phyloP scores from a whole-genome alignment of 2,888 invertebrate species.

The Microctonus aethiopoides region DNA sequence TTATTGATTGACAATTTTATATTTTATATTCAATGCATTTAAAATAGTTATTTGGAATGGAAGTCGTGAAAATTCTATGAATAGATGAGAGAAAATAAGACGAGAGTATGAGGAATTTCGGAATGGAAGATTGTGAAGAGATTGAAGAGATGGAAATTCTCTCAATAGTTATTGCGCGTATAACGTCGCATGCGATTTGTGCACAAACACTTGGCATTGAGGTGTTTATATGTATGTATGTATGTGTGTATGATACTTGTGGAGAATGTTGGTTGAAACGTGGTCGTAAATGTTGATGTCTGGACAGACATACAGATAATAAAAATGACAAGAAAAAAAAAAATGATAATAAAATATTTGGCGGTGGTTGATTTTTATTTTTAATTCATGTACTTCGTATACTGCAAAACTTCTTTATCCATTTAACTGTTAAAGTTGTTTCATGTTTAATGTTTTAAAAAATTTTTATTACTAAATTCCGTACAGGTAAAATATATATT shows the following conservation, averaged over 20 bases:
- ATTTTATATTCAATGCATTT: not conserved
- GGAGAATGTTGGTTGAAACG: not conserved
- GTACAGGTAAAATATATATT: too few species aligned
- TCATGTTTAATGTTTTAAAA: not conserved
- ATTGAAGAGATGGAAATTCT: constrained; percentile 9
- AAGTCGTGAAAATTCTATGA: not conserved
- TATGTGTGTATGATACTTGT: not conserved
- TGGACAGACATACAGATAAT: not conserved
- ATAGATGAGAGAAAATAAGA: not conserved
- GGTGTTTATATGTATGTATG: not conserved
- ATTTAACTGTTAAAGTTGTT: not conserved
- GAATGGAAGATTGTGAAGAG: not conserved
- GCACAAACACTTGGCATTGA: not conserved
- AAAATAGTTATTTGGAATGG: constrained; percentile 14
- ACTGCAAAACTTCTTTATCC: not conserved
- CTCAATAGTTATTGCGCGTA: constrained; percentile 24
- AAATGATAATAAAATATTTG: too few species aligned
- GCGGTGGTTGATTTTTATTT: not conserved
- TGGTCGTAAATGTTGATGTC: not conserved
- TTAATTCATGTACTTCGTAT: too few species aligned
- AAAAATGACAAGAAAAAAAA: not conserved
- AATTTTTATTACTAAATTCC: not conserved
- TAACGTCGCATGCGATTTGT: constrained; percentile 26
- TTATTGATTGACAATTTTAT: too few species aligned
- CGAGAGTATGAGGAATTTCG: not conserved